phyloP scores from a whole-genome alignment of 2,888 invertebrate genomes.

The Caprella mutica region DNA sequence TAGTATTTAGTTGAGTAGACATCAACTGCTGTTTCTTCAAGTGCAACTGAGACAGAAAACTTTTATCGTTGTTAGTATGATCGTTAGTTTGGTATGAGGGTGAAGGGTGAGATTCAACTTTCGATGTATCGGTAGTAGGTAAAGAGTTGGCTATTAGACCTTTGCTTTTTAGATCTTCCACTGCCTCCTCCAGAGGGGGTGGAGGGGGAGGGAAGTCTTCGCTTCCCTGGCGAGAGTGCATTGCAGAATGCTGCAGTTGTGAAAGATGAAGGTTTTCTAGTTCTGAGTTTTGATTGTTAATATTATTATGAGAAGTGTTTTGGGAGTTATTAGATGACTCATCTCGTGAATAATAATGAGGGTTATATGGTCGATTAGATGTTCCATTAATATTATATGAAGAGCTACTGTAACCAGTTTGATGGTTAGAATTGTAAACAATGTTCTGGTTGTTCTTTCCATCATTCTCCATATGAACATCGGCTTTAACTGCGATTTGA shows the following conservation, averaged over 20 bases:
- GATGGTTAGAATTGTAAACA: background rate
- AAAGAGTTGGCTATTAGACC: conserved; percentile 18
- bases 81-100: background rate
- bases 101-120: background rate
- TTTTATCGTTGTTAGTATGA: conserved; percentile 17
- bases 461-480: conserved; percentile 58
- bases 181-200: conserved; percentile 36
- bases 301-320: no score
- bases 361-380: no score
- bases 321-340: no score
- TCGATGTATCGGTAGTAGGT: background rate
- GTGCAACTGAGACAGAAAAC: conserved; percentile 36
- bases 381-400: no score
- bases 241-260: conserved; percentile 42
- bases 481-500: conserved; percentile 68
- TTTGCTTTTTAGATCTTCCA: conserved; percentile 30
- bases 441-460: conserved; percentile 14
- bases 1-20: conserved; percentile 42
- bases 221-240: conserved; percentile 70
- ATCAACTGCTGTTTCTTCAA: conserved; percentile 42
- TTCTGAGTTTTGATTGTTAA: no score
- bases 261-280: no score
- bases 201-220: conserved; percentile 86
- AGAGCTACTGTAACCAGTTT: no score
- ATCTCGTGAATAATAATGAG: no score